A percentile compares a stretch with the other conserved stretches of the same genome.
These are phyloP conservation scores for Bos indicus DNA, from an alignment of 2,113 vertebrate genomes.

Conservation along the genomic window DNA sequence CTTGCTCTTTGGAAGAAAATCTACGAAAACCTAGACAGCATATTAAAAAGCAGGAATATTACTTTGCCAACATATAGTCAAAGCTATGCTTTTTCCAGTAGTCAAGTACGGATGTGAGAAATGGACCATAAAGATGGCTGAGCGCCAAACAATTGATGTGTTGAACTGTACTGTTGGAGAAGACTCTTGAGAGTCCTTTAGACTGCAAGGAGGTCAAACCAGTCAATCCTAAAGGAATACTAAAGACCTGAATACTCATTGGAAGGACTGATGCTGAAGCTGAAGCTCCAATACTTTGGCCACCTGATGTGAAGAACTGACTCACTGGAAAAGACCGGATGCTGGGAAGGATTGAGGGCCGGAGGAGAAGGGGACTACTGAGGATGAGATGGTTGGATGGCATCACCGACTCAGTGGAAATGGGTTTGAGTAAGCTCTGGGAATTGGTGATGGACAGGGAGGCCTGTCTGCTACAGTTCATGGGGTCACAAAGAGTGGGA, in stretches of 20 bases:
- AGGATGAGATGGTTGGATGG: background rate
- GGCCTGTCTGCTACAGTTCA: background rate
- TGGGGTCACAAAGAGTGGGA: background rate
- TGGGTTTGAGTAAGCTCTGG: background rate
- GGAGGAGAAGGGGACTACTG: background rate
- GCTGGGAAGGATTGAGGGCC: background rate
- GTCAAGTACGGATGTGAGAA: background rate
- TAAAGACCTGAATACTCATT: background rate
- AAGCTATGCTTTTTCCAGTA: background rate
- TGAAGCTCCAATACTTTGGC: background rate
- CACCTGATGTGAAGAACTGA: background rate
- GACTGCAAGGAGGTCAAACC: background rate
- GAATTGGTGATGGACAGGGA: background rate
- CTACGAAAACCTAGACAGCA: background rate
- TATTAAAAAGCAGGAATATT: background rate
- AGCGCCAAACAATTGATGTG: accelerated
- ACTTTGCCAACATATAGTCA: background rate
- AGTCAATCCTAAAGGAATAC: background rate
- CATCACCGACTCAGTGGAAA: background rate
- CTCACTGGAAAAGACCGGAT: background rate
- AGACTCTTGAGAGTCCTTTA: background rate
- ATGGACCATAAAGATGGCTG: background rate
- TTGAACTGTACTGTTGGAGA: background rate
- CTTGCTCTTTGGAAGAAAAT: background rate
- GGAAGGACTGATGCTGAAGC: background rate